phyloP scores from a whole-genome alignment of 2,113 vertebrate species.

The Zeus faber region DNA sequence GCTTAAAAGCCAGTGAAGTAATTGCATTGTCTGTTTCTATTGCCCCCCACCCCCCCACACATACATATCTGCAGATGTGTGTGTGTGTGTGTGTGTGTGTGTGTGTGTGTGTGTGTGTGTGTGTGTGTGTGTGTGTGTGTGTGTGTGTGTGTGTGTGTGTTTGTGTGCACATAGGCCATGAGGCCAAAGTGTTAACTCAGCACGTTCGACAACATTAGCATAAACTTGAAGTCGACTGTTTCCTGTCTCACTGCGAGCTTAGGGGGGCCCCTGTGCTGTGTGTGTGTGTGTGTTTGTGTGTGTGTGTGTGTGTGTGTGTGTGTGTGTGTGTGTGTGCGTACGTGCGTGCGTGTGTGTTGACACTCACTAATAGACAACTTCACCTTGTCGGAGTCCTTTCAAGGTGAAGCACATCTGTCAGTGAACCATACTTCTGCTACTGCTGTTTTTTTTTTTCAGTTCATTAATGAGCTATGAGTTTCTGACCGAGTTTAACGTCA shows the following conservation, averaged over 20 bases:
- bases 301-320: constrained; percentile 13
- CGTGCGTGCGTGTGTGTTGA: constrained; percentile 24
- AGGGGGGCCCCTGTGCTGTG: too few relatives aligned
- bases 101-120: constrained; percentile 6
- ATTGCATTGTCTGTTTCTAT: too few relatives aligned
- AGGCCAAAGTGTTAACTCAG: constrained; percentile 48
- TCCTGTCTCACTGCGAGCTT: constrained; percentile 45
- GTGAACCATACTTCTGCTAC: too few relatives aligned
- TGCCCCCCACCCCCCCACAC: too few relatives aligned
- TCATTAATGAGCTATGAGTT: too few relatives aligned
- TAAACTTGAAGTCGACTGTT: constrained; percentile 46
- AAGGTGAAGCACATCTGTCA: constrained; percentile 29
- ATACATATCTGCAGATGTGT: constrained; percentile 11
- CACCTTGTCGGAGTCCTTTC: constrained; percentile 9
- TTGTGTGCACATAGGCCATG: constrained; percentile 8
- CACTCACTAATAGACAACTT: constrained; percentile 29
- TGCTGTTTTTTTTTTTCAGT: too few relatives aligned
- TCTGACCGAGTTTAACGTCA: too few relatives aligned
- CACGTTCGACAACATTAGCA: constrained; percentile 30
- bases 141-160: constrained; percentile 3
- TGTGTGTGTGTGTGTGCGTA: constrained; percentile 4
- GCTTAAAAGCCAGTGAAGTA: too few relatives aligned
- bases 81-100: constrained; percentile 6
- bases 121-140: not conserved
- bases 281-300: constrained; percentile 34